phyloP scores from a whole-genome alignment of 2,113 vertebrate genomes.

The Probosciger aterrimus region DNA sequence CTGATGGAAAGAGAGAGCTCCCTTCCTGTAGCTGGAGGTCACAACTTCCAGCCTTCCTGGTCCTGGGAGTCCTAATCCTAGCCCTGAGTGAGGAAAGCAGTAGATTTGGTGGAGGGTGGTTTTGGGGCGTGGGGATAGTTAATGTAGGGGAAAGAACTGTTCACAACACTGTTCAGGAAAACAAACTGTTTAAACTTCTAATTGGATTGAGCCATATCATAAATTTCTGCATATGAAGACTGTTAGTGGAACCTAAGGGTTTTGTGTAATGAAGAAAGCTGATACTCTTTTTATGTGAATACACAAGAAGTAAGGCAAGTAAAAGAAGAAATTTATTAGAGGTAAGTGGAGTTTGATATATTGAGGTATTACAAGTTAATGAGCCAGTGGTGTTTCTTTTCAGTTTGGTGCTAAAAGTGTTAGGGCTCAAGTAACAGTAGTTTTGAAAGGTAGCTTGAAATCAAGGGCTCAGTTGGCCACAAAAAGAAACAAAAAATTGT shows the following conservation, averaged over 20 bases:
- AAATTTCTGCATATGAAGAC: neutral
- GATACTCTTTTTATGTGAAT: neutral
- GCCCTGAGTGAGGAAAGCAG: neutral
- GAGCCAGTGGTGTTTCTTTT: neutral
- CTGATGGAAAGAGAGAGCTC: neutral
- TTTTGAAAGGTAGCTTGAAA: neutral
- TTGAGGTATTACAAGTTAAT: neutral
- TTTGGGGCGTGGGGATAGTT: fast-evolving
- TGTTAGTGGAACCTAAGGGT: neutral
- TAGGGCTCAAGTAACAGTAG: neutral
- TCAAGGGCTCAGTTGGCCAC: neutral
- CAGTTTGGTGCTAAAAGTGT: neutral
- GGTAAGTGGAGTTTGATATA: neutral
- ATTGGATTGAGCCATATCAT: neutral
- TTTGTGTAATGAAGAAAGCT: neutral
- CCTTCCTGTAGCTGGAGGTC: neutral
- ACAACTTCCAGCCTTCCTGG: neutral
- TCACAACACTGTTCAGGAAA: neutral
- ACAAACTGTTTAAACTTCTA: neutral
- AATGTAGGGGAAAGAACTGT: fast-evolving
- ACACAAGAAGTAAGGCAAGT: neutral
- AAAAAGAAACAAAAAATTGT: neutral
- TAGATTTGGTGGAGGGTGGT: neutral
- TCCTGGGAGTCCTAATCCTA: neutral
- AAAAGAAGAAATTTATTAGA: neutral